phyloP scores from a whole-genome alignment of 2,113 vertebrate genomes.

The Saguinus imperator region DNA sequence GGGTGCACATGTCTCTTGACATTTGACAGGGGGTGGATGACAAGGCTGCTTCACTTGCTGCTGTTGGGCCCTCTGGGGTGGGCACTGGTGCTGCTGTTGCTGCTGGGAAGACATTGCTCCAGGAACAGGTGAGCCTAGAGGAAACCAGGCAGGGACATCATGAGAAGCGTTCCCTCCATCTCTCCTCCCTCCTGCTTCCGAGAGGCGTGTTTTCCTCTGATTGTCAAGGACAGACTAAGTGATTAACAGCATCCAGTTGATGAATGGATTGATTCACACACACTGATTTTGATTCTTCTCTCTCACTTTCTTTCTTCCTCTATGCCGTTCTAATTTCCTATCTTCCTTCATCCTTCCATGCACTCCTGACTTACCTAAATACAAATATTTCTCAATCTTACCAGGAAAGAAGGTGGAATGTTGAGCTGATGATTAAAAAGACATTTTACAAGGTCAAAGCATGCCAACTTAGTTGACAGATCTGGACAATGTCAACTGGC shows the following conservation, averaged over 20 bases:
- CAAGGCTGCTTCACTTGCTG: conserved; percentile 69
- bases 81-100: conserved; percentile 2
- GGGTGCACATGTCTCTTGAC: conserved; percentile 2
- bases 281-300: no score
- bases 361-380: not conserved
- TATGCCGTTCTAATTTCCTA: not conserved
- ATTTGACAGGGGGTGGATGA: conserved; percentile 50
- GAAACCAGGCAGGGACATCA: not conserved
- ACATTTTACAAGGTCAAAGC: not conserved
- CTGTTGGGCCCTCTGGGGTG: conserved; percentile 36
- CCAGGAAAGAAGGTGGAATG: not conserved
- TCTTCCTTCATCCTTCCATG: not conserved
- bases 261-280: not conserved
- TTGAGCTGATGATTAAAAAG: not conserved
- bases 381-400: not conserved
- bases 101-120: conserved; percentile 51
- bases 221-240: not conserved
- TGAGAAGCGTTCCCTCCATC: not conserved
- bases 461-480: not conserved
- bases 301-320: not conserved
- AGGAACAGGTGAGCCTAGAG: not conserved
- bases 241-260: not conserved
- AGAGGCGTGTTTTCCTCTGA: not conserved
- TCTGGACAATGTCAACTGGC: not conserved
- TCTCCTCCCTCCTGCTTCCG: not conserved